A percentile compares a stretch with the other conserved stretches of the same genome.
Evolutionary conservation across 2,797 vertebrate genomes (phyloP).

Genomic region (Girardinus metallicus): DNA sequence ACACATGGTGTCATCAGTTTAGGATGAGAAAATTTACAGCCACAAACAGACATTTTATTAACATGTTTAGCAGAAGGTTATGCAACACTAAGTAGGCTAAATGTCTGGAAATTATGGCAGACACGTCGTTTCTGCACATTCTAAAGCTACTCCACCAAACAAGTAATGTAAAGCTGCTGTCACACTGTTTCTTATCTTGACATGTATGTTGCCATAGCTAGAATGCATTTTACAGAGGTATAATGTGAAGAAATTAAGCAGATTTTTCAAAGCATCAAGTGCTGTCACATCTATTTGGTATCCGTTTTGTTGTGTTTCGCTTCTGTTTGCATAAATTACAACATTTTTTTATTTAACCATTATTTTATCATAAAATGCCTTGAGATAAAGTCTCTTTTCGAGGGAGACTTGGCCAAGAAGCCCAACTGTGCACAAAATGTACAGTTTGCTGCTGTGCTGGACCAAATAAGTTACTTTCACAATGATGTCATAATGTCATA

Average conservation of each 20-base stretch:
- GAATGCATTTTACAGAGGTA: background rate
- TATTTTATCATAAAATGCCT: too few relatives aligned
- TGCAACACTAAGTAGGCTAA: background rate
- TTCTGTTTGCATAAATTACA: background rate
- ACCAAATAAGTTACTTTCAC: too few relatives aligned
- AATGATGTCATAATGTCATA: too few relatives aligned
- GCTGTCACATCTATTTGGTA: background rate
- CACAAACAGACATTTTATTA: background rate
- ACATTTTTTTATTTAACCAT: background rate
- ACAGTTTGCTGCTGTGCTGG: too few relatives aligned
- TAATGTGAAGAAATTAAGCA: background rate
- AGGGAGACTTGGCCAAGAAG: too few relatives aligned
- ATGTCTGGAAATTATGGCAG: constrained; percentile 1
- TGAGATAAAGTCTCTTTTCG: too few relatives aligned
- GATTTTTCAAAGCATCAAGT: background rate
- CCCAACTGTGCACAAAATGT: too few relatives aligned
- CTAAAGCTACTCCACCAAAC: background rate
- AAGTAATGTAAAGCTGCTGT: background rate
- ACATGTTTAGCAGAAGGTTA: background rate
- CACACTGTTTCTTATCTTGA: background rate
- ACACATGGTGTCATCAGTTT: background rate
- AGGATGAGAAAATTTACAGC: background rate
- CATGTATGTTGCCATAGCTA: background rate
- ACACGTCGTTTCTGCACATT: background rate
- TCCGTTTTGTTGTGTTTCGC: background rate